Evolutionary conservation across 1,140 invertebrate genomes (phyloP).

Genomic region (Battus philenor): DNA sequence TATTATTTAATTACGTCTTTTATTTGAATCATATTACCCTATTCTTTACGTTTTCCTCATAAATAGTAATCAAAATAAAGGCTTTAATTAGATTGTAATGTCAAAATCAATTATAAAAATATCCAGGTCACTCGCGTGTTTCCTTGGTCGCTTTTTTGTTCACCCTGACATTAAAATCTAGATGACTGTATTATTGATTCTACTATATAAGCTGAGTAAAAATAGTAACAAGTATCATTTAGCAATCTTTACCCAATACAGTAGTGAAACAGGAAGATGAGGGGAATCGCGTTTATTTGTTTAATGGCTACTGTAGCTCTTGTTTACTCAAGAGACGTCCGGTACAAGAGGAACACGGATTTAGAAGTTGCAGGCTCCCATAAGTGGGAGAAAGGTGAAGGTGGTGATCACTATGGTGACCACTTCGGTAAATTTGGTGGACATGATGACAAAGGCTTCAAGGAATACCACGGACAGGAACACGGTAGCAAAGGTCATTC

Average conservation of each 20-base stretch:
- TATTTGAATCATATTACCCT: too few relatives aligned
- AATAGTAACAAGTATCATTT: slow-evolving; percentile 63
- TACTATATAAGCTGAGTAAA: slow-evolving; percentile 66
- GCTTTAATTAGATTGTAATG: background rate
- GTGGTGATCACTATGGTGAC: slow-evolving; percentile 70
- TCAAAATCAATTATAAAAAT: slow-evolving; percentile 22
- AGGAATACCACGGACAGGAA: slow-evolving; percentile 79
- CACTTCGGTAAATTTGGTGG: slow-evolving; percentile 73
- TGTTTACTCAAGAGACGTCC: slow-evolving; percentile 40
- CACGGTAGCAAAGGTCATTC: slow-evolving; percentile 83
- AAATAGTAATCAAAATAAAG: too few relatives aligned
- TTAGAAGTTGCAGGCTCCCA: slow-evolving; percentile 74
- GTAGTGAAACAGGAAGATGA: slow-evolving; percentile 51
- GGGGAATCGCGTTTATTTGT: slow-evolving; percentile 33
- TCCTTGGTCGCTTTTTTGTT: slow-evolving; percentile 42
- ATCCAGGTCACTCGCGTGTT: slow-evolving; percentile 49
- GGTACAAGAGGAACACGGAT: slow-evolving; percentile 69
- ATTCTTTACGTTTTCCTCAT: too few relatives aligned
- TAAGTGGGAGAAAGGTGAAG: slow-evolving; percentile 76
- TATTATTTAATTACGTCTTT: too few relatives aligned
- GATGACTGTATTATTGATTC: slow-evolving; percentile 56
- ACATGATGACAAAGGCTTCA: slow-evolving; percentile 69
- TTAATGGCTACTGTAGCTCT: slow-evolving; percentile 34
- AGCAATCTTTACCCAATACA: slow-evolving; percentile 51
- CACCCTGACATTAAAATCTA: slow-evolving; percentile 67